phyloP scores from a whole-genome alignment of 2,113 vertebrate genomes.

The Microcebus lehilahytsara region DNA sequence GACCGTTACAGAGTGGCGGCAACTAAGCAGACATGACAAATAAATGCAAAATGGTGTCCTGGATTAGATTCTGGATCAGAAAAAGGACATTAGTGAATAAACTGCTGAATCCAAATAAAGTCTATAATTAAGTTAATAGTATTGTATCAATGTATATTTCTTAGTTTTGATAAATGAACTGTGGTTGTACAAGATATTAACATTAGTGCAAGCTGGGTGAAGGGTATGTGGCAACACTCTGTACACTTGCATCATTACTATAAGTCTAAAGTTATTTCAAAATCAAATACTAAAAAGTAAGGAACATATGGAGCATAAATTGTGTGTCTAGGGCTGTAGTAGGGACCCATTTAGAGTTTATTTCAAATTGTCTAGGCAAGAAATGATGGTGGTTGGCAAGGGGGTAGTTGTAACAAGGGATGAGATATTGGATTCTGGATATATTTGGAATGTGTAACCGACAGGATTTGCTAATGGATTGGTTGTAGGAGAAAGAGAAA shows the following conservation, averaged over 20 bases:
- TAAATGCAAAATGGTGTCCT: neutral
- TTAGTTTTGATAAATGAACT: slow-evolving; percentile 32
- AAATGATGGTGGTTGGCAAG: neutral
- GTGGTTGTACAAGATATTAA: neutral
- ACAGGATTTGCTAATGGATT: neutral
- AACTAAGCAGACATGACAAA: neutral
- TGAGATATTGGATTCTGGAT: neutral
- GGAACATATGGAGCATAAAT: neutral
- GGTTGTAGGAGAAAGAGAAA: slow-evolving; percentile 23
- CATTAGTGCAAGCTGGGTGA: neutral
- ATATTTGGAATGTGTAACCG: neutral
- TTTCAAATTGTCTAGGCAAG: neutral
- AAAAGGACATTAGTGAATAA: neutral
- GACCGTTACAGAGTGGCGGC: neutral
- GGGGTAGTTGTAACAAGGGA: neutral
- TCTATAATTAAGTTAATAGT: neutral
- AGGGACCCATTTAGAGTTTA: neutral
- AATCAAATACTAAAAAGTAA: slow-evolving; percentile 18
- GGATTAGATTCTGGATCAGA: slow-evolving; percentile 16
- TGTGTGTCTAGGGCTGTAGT: neutral
- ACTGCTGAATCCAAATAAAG: neutral
- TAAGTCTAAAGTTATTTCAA: slow-evolving; percentile 30
- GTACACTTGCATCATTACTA: neutral
- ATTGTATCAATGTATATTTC: slow-evolving; percentile 1
- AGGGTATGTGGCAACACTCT: neutral